Conservation (phyloP, 1,140 invertebrate species). For the Galendromus occidentalis region DNA sequence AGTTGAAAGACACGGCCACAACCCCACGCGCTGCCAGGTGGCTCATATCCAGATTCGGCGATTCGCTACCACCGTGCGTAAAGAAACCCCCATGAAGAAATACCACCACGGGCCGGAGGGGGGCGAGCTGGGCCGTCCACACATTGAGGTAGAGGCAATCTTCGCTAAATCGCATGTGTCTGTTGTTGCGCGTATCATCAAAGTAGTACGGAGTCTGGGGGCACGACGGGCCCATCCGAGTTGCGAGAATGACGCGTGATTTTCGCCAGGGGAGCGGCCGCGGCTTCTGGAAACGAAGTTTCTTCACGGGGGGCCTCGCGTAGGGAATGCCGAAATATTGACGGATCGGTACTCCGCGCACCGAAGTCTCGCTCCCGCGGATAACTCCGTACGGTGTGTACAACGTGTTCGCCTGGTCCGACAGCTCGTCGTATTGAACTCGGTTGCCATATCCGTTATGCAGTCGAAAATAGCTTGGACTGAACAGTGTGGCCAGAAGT, state of each 20-base stretch:
- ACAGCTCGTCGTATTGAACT: too few species aligned
- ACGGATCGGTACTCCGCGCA: background rate
- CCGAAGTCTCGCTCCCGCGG: background rate
- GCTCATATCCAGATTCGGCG: background rate
- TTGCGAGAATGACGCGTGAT: conserved; percentile 15
- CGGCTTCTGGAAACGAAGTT: conserved; percentile 32
- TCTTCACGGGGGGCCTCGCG: conserved; percentile 43
- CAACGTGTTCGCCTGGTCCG: background rate
- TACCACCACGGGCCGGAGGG: conserved; percentile 48
- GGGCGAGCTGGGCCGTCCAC: conserved; percentile 46
- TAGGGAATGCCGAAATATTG: conserved; percentile 40
- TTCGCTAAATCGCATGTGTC: conserved; percentile 37
- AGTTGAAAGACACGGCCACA: conserved; percentile 74
- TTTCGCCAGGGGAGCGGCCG: conserved; percentile 18
- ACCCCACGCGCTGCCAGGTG: background rate
- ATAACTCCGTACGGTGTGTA: conserved; percentile 8
- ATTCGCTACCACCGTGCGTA: conserved; percentile 19
- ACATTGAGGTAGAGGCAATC: conserved; percentile 87
- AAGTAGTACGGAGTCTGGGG: conserved; percentile 16
- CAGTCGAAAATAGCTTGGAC: too few species aligned
- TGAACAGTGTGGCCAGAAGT: too few species aligned
- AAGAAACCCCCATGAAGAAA: conserved; percentile 75
- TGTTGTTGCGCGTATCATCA: conserved; percentile 17
- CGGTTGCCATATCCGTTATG: too few species aligned
- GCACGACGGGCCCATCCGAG: conserved; percentile 18